A percentile compares a stretch with the other conserved stretches of the same genome.
Conservation (phyloP, 2,797 vertebrate species). For the Masticophis lateralis region DNA sequence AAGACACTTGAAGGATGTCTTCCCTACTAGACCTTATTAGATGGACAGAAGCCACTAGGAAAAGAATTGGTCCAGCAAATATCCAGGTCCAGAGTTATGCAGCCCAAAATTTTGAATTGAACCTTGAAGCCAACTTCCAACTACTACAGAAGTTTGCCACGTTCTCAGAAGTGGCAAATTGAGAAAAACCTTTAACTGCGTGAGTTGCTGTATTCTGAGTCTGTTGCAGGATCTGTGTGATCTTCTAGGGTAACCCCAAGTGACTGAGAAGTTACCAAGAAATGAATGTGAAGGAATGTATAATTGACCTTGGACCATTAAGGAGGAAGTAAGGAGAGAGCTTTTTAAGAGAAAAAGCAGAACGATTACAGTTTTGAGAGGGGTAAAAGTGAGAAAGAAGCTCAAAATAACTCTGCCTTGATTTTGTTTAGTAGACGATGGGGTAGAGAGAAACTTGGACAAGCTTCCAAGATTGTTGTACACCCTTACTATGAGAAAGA, state of each 20-base stretch:
- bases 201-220: background rate
- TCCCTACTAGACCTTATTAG: background rate
- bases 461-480: background rate
- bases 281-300: background rate
- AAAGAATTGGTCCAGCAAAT: background rate
- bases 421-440: background rate
- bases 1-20: background rate
- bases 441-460: background rate
- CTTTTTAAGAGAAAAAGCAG: background rate
- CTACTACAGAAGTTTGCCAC: background rate
- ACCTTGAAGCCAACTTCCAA: background rate
- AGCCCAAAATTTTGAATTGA: background rate
- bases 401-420: background rate
- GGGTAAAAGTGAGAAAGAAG: background rate
- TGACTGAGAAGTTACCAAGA: background rate
- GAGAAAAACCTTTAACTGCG: background rate
- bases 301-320: background rate
- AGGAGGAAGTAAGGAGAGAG: background rate
- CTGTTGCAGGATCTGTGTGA: background rate
- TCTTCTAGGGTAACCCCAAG: background rate
- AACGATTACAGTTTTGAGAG: background rate
- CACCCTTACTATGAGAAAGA: background rate
- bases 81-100: background rate
- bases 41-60: background rate
- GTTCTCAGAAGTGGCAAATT: background rate